These are phyloP conservation scores for Listronotus bonariensis DNA, from an alignment of 1,140 invertebrate species.

Conservation along the genomic window DNA sequence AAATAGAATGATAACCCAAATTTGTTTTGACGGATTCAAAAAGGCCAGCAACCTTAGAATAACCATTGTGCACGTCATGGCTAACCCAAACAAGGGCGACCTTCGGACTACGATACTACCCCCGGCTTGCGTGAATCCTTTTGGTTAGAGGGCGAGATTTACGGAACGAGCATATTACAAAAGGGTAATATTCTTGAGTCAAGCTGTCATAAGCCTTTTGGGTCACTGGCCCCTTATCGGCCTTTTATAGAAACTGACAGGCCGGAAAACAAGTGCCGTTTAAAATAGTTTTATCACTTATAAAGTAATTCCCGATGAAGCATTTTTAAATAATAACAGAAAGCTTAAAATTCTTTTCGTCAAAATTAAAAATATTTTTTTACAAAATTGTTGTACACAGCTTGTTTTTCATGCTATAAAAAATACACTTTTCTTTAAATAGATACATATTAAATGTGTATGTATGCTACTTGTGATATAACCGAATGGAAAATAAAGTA, in stretches of 20 bases:
- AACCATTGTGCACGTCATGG: conserved; percentile 42
- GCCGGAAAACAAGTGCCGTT: too few species aligned
- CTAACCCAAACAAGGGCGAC: conserved; percentile 46
- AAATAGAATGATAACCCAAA: conserved; percentile 13
- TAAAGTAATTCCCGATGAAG: too few species aligned
- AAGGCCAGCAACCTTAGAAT: conserved; percentile 38
- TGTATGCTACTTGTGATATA: too few species aligned
- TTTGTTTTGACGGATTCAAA: conserved; percentile 24
- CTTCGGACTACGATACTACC: conserved; percentile 25
- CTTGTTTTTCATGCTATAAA: too few species aligned
- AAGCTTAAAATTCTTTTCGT: too few species aligned
- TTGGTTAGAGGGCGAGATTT: conserved; percentile 42
- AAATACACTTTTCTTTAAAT: too few species aligned
- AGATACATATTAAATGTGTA: too few species aligned
- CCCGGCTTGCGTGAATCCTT: conserved; percentile 44
- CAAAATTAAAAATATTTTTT: too few species aligned
- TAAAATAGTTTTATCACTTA: too few species aligned
- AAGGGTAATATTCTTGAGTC: conserved; percentile 21
- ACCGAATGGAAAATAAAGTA: too few species aligned
- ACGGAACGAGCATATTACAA: conserved; percentile 16
- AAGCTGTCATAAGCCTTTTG: conserved; percentile 27
- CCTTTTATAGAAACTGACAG: neutral
- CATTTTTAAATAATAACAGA: too few species aligned
- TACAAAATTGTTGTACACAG: too few species aligned
- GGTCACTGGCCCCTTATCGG: conserved; percentile 17